Evolutionary conservation across 1,140 invertebrate genomes (phyloP).

Genomic region (Papilio dardanus): DNA sequence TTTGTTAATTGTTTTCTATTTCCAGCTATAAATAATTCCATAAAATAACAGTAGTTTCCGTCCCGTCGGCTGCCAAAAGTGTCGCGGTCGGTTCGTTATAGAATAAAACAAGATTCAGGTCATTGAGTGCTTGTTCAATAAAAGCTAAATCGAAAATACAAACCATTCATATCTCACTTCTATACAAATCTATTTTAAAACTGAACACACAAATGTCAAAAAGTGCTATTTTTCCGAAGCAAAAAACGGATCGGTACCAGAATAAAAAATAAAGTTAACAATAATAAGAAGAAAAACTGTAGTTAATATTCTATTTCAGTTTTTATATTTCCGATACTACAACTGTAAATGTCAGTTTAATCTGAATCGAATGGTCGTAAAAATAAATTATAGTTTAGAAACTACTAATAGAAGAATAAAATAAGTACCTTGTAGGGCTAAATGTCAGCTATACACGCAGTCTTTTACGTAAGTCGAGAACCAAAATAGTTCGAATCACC

Average conservation of each 20-base stretch:
- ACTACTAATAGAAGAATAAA: background rate
- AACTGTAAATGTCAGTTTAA: background rate
- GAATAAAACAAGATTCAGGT: background rate
- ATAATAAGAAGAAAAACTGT: background rate
- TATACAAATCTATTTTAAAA: background rate
- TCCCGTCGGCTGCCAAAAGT: background rate
- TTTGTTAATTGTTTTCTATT: background rate
- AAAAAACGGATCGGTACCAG: too few species aligned
- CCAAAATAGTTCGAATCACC: background rate
- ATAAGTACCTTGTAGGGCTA: background rate
- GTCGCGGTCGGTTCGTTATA: background rate
- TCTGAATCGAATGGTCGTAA: background rate
- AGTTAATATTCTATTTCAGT: background rate
- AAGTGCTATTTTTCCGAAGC: background rate
- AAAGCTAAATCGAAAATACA: background rate
- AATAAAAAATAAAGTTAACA: background rate
- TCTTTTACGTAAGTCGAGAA: background rate
- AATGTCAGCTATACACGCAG: conserved; percentile 1
- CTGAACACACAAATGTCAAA: background rate
- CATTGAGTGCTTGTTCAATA: conserved; percentile 7
- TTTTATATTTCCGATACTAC: conserved; percentile 7
- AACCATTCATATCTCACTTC: background rate
- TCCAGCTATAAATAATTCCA: background rate
- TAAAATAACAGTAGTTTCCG: background rate
- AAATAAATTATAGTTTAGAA: background rate